Conservation (phyloP, 2,797 vertebrate genomes). For the Champsocephalus esox region DNA sequence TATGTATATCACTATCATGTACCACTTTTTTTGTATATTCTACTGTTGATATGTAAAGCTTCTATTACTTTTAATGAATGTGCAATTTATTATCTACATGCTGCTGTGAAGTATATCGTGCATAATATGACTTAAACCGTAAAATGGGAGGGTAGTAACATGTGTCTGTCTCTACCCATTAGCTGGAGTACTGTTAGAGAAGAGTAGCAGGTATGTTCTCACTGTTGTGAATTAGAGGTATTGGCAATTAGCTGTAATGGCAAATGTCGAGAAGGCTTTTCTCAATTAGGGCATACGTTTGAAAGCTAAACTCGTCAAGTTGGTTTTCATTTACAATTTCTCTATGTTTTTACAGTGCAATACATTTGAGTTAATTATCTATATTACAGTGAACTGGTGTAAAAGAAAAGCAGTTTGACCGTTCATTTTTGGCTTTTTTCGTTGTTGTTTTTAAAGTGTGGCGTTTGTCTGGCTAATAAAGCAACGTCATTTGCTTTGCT, state of each 20-base stretch:
- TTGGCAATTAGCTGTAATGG: not conserved
- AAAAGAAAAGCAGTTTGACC: not conserved
- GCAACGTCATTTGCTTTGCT: not conserved
- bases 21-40: too few relatives aligned
- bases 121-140: constrained; percentile 9
- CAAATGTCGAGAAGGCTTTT: not conserved
- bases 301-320: not conserved
- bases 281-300: not conserved
- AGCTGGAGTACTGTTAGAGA: not conserved
- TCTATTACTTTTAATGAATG: too few relatives aligned
- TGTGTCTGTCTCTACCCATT: not conserved
- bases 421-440: accelerated
- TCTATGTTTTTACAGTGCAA: not conserved
- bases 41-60: too few relatives aligned
- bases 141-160: constrained; percentile 2
- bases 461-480: not conserved
- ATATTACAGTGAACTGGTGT: too few relatives aligned
- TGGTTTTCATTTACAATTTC: not conserved
- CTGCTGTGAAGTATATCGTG: too few relatives aligned
- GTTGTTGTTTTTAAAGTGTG: not conserved
- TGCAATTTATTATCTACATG: too few relatives aligned
- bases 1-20: too few relatives aligned
- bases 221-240: not conserved
- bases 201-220: not conserved
- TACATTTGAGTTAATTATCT: too few relatives aligned